A percentile compares a stretch with the other conserved stretches of the same genome.
These are phyloP conservation scores for Argyresthia albistria DNA, from an alignment of 2,888 invertebrate species.

Conservation along the genomic window DNA sequence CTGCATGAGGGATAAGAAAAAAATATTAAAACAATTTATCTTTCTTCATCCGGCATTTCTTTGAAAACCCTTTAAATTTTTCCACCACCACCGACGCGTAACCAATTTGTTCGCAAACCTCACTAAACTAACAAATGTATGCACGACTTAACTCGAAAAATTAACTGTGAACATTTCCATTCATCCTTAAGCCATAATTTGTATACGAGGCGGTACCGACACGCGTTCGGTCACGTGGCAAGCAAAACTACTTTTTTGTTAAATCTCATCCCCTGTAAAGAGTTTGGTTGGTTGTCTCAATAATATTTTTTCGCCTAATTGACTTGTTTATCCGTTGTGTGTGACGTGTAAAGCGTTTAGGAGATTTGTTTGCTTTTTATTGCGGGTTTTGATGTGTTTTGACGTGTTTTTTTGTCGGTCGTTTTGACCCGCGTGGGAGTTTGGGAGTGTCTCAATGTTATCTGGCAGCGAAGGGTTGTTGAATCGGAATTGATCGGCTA, in stretches of 20 bases:
- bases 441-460: neutral
- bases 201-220: slow-evolving; percentile 37
- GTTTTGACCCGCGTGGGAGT: neutral
- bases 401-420: slow-evolving; percentile 14
- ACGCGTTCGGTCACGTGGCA: neutral
- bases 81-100: slow-evolving; percentile 6
- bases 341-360: slow-evolving; percentile 30
- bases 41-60: neutral
- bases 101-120: neutral
- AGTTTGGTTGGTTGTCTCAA: slow-evolving; percentile 6
- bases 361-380: slow-evolving; percentile 28
- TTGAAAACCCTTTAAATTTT: slow-evolving; percentile 6
- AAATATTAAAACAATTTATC: neutral
- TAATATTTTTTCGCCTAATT: slow-evolving; percentile 10
- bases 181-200: slow-evolving; percentile 54
- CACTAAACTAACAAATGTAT: slow-evolving; percentile 63
- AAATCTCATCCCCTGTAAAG: neutral
- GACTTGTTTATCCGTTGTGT: slow-evolving; percentile 19
- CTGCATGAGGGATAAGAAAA: slow-evolving; percentile 4
- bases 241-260: neutral
- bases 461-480: neutral
- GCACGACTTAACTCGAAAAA: slow-evolving; percentile 47
- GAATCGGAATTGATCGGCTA: too few species aligned
- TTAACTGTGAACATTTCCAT: slow-evolving; percentile 32
- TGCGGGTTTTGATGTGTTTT: slow-evolving; percentile 38